Evolutionary conservation across 2,797 vertebrate genomes (phyloP).

Genomic region (Menidia menidia): DNA sequence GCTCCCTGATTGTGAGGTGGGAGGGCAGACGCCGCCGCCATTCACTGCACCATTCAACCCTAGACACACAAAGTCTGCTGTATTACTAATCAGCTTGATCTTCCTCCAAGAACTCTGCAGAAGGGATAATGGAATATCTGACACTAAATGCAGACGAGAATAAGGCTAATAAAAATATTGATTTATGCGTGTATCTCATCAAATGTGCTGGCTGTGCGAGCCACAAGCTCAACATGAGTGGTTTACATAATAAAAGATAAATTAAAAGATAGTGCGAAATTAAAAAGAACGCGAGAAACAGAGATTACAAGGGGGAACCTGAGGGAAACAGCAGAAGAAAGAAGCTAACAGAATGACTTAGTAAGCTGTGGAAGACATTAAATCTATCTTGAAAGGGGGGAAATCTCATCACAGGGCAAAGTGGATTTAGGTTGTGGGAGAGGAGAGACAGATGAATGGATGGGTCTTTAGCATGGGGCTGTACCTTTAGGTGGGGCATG

Average conservation of each 20-base stretch:
- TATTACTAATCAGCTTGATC: constrained; percentile 49
- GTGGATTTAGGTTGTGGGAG: constrained; percentile 51
- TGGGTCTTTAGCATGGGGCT: background rate
- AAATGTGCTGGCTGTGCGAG: constrained; percentile 60
- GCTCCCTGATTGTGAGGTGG: constrained; percentile 83
- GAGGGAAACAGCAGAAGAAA: constrained; percentile 25
- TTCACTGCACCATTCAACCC: constrained; percentile 95
- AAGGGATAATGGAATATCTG: constrained; percentile 65
- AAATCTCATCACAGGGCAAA: constrained; percentile 65
- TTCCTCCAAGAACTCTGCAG: constrained; percentile 38
- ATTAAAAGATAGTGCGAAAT: constrained; percentile 80
- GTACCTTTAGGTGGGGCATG: constrained; percentile 91
- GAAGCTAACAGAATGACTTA: constrained; percentile 65
- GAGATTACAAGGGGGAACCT: constrained; percentile 61
- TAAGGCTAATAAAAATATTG: constrained; percentile 70
- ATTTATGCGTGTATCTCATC: constrained; percentile 76
- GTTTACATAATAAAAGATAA: constrained; percentile 80
- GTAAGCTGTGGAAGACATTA: constrained; percentile 66
- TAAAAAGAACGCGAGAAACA: constrained; percentile 67
- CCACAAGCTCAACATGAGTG: constrained; percentile 66
- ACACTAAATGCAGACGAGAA: constrained; percentile 54
- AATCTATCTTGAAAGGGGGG: constrained; percentile 57
- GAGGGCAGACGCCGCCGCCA: constrained; percentile 86
- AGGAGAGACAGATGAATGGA: constrained; percentile 27
- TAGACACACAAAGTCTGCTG: constrained; percentile 63